These are phyloP conservation scores for Hypercompe scribonia DNA, from an alignment of 2,888 invertebrate species.

Conservation along the genomic window DNA sequence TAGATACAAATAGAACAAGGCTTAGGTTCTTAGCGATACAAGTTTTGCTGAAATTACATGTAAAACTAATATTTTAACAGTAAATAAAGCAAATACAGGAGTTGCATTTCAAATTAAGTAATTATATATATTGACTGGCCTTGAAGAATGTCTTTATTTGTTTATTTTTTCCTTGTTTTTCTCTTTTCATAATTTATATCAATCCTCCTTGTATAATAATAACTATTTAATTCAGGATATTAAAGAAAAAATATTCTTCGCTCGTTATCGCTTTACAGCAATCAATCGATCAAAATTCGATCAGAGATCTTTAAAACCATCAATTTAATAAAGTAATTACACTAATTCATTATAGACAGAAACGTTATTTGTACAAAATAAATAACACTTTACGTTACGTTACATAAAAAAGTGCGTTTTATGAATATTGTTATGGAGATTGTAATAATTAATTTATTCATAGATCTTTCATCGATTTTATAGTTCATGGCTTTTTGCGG, in stretches of 20 bases:
- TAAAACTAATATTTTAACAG: background rate
- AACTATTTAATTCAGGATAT: background rate
- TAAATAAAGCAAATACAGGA: background rate
- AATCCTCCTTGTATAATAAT: background rate
- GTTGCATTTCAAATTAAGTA: background rate
- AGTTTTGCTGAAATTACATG: background rate
- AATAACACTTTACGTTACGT: background rate
- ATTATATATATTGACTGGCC: background rate
- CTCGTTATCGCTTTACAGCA: background rate
- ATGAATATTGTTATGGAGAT: background rate
- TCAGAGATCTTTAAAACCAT: background rate
- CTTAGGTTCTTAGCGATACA: background rate
- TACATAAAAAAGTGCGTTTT: background rate
- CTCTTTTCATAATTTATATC: background rate
- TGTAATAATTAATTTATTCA: background rate
- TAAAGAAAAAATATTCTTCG: background rate
- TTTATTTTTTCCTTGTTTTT: background rate
- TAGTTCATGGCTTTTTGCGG: constrained; percentile 8
- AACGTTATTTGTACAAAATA: background rate
- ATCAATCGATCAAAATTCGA: background rate
- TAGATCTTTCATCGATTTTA: background rate
- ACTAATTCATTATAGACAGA: background rate
- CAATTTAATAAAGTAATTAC: background rate
- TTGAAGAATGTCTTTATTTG: background rate
- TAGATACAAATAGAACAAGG: background rate